phyloP scores from a whole-genome alignment of 2,797 vertebrate genomes.

The Tapera naevia region DNA sequence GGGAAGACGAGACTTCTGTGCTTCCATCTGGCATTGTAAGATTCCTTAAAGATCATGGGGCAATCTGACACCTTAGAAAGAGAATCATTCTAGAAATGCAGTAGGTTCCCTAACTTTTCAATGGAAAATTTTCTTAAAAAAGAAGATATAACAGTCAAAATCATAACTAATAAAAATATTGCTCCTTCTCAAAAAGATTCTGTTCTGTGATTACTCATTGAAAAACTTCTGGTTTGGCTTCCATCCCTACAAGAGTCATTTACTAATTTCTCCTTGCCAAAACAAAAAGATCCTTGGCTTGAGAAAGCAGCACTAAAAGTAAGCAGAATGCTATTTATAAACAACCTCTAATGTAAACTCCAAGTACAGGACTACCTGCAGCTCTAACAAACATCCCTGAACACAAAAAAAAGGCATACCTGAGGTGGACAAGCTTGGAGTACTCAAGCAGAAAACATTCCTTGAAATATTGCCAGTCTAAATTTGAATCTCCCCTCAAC shows the following conservation, averaged over 20 bases:
- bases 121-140: not conserved
- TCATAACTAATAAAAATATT: not conserved
- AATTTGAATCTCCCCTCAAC: slow-evolving; percentile 60
- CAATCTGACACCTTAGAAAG: not conserved
- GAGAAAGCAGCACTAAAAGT: not conserved
- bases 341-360: slow-evolving; percentile 1
- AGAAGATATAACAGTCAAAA: not conserved
- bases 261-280: slow-evolving; percentile 27
- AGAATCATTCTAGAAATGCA: not conserved
- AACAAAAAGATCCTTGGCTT: not conserved
- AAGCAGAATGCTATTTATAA: slow-evolving; percentile 42
- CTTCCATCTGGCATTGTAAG: not conserved
- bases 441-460: slow-evolving; percentile 48
- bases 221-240: not conserved
- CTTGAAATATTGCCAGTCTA: slow-evolving; percentile 60
- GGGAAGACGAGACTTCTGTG: not conserved
- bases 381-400: slow-evolving; percentile 12
- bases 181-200: not conserved
- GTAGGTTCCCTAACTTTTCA: not conserved
- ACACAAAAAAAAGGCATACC: slow-evolving; percentile 21
- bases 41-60: not conserved
- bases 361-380: slow-evolving; percentile 25
- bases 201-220: not conserved
- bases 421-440: slow-evolving; percentile 20
- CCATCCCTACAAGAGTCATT: not conserved